Conservation (phyloP, 2,113 vertebrate genomes). For the Cochlearius cochlearius region DNA sequence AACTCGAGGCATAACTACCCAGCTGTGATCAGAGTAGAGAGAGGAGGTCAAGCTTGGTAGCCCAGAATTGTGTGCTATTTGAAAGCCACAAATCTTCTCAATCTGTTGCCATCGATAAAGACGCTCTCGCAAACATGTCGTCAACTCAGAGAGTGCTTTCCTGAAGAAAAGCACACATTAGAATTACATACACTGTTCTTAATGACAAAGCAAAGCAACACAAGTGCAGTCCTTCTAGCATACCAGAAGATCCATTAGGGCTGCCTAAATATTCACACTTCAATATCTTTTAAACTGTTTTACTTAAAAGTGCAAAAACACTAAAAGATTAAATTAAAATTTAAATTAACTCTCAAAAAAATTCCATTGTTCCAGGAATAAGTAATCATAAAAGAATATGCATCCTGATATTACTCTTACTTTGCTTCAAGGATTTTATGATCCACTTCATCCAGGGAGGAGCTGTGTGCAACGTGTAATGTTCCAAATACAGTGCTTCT, state of each 20-base stretch:
- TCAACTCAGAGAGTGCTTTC: conserved; percentile 94
- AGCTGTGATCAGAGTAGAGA: conserved; percentile 97
- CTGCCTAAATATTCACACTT: not conserved
- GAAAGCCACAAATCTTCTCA: conserved; percentile 97
- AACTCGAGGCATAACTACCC: conserved; percentile 97
- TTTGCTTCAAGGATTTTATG: conserved; percentile 99
- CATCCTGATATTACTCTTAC: conserved; percentile 72
- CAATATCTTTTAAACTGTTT: not conserved
- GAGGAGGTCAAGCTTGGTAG: conserved; percentile 92
- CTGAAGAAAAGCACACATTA: conserved; percentile 65
- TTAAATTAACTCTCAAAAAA: not conserved
- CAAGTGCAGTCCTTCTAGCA: not conserved
- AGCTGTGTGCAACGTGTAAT: conserved; percentile 96
- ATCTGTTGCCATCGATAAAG: conserved; percentile 99
- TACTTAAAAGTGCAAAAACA: not conserved
- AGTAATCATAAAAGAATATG: not conserved
- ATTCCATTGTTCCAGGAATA: not conserved
- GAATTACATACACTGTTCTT: not conserved
- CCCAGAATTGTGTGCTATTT: conserved; percentile 93
- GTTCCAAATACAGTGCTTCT: conserved; percentile 94
- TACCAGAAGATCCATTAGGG: not conserved
- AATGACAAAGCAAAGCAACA: not conserved
- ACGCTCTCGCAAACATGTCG: conserved; percentile 92
- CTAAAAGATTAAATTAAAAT: not conserved
- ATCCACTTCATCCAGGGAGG: conserved; percentile 97